These are phyloP conservation scores for Daubentonia madagascariensis DNA, from an alignment of 2,113 vertebrate species.

Conservation along the genomic window DNA sequence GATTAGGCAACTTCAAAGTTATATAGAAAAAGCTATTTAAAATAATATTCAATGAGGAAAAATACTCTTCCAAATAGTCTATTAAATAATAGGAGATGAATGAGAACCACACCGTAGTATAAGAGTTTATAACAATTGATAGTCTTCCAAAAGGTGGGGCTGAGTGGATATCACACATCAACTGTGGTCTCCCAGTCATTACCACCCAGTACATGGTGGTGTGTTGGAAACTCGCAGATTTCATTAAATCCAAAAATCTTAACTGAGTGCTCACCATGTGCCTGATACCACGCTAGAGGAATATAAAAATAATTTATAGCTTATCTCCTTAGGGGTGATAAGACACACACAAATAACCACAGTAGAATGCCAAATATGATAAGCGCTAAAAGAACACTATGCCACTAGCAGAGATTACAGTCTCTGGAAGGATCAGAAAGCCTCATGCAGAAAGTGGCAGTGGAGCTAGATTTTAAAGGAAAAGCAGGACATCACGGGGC, in stretches of 20 bases:
- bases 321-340: background rate
- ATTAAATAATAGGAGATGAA: background rate
- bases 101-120: background rate
- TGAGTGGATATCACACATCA: fast-evolving
- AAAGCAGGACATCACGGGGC: background rate
- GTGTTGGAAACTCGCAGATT: background rate
- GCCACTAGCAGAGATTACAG: background rate
- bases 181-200: background rate
- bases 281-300: background rate
- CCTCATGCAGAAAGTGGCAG: background rate
- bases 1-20: background rate
- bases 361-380: background rate
- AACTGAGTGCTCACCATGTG: background rate
- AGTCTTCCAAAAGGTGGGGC: background rate
- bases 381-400: background rate
- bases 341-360: background rate
- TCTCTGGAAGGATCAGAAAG: background rate
- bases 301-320: background rate
- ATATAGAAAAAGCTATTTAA: background rate
- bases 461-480: background rate
- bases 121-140: background rate
- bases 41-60: background rate
- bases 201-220: background rate
- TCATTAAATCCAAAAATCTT: background rate
- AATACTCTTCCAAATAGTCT: background rate